phyloP scores from a whole-genome alignment of 2,888 invertebrate genomes.

The Elysia crispata region DNA sequence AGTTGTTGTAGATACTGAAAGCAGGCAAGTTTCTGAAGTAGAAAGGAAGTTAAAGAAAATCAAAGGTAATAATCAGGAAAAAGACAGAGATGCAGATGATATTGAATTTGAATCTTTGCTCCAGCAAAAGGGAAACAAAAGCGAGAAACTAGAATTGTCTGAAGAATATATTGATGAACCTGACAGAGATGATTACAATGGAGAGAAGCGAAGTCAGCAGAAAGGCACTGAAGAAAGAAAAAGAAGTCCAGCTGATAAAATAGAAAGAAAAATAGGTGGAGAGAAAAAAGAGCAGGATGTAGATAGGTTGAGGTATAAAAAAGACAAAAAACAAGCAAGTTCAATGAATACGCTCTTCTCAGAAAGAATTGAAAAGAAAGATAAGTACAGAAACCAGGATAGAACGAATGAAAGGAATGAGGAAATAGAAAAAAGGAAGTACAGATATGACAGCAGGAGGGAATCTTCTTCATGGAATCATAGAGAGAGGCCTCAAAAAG shows the following conservation, averaged over 20 bases:
- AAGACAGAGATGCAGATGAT: constrained; percentile 34
- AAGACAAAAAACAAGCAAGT: neutral
- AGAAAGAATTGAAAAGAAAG: constrained; percentile 5
- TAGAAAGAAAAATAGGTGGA: constrained; percentile 18
- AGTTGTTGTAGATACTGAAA: constrained; percentile 33
- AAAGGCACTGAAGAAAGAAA: neutral
- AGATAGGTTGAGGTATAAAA: neutral
- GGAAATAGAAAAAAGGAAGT: neutral
- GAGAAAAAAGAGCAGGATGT: neutral
- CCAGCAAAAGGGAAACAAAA: too few relatives aligned
- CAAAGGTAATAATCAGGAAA: constrained; percentile 41
- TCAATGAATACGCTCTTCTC: neutral
- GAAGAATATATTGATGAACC: neutral
- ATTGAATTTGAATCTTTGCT: constrained; percentile 30
- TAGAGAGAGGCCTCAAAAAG: neutral
- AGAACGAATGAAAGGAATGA: neutral
- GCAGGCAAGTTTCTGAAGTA: constrained; percentile 39
- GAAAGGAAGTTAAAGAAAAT: constrained; percentile 42
- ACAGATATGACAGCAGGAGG: neutral
- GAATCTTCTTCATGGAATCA: too few relatives aligned
- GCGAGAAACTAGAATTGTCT: neutral
- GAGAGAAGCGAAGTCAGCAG: neutral
- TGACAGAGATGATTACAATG: constrained; percentile 1
- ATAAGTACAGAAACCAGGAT: neutral
- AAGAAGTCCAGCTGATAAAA: constrained; percentile 21